A percentile compares a stretch with the other conserved stretches of the same genome.
Evolutionary conservation across 2,797 vertebrate species (phyloP).

Genomic region (Antennarius maculatus): DNA sequence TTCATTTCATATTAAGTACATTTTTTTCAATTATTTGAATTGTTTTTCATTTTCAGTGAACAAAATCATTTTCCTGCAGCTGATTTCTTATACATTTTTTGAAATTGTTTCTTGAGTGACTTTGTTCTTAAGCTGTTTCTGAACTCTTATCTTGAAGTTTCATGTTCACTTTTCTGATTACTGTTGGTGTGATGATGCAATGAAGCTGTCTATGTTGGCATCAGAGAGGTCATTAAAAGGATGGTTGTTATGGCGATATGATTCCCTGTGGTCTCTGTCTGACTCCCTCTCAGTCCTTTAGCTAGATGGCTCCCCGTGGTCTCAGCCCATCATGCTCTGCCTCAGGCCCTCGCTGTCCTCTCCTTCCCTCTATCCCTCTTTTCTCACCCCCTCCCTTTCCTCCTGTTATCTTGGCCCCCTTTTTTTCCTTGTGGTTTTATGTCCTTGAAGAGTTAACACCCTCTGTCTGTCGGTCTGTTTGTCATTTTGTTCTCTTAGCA

Average conservation of each 20-base stretch:
- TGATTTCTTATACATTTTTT: no score
- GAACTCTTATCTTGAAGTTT: background rate
- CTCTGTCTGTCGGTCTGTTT: conserved; percentile 28
- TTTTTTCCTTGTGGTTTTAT: conserved; percentile 39
- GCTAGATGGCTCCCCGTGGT: conserved; percentile 69
- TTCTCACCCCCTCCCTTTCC: conserved; percentile 49
- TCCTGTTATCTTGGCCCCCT: conserved; percentile 47
- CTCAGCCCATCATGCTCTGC: conserved; percentile 70
- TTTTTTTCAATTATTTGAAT: no score
- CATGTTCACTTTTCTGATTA: conserved; percentile 9
- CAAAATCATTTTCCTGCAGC: background rate
- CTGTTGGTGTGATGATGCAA: conserved; percentile 13
- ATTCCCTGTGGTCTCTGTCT: conserved; percentile 61
- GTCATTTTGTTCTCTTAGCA: conserved; percentile 33
- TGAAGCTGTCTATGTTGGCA: conserved; percentile 28
- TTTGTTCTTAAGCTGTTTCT: background rate
- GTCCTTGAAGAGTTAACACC: conserved; percentile 68
- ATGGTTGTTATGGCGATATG: conserved; percentile 43
- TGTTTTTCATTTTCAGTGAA: background rate
- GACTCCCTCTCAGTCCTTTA: conserved; percentile 70
- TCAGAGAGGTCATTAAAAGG: conserved; percentile 69
- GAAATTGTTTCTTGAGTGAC: no score
- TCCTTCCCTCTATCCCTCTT: conserved; percentile 48
- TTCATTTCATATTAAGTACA: no score
- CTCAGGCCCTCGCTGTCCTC: conserved; percentile 66